Base-by-base conservation (phyloP, 2,888 invertebrate genomes). In the Hofmannophila pseudospretella region DNA sequence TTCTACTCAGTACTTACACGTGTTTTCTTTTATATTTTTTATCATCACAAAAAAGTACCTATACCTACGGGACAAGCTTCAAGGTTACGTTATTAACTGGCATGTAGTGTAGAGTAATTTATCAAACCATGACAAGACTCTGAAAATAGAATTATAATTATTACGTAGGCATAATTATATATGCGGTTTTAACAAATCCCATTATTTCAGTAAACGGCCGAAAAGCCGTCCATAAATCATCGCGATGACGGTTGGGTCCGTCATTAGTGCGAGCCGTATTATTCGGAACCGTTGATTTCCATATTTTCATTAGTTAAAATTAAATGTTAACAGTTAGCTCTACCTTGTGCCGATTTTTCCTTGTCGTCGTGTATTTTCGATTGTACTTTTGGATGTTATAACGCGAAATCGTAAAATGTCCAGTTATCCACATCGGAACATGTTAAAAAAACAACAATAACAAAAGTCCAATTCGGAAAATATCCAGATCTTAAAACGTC, bases 181-280 rank as follows among this genome's bases (percentile, higher is more conserved):
- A 50, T 55, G 53, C 58, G 45, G 50, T 67, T 65, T 60, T 59
- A 62, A 63, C 61, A 54, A 58, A 60, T 58, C 61, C 62, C 57
- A 69, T 75, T 75, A 75, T 72, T 73, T 67, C 66, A 63, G 65
- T 75, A 75, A 79, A 73, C 70, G 65, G 58, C 56, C 62, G 61
- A 70, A 70, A 67, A 54, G 51, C 44, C 47, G 52, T 58, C 62
- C 78, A 81, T 81, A 78, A 81, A 80, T 82, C 80, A 80, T 70
- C 50, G 39, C 44, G 49, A 49, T 48, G 34, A 34, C 40, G 34
- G 29, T 36, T 19, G 32, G 54, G 61, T 60, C 58, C 60, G 64
- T 62, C 66, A 67, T 68, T 68, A 67, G 58, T 57, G 64, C 53
- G 50, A 54, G 51, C 49, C 52, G 54, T 45, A 47, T 50, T 58